Conservation (phyloP, 2,113 vertebrate species). For the Echinops telfairi region DNA sequence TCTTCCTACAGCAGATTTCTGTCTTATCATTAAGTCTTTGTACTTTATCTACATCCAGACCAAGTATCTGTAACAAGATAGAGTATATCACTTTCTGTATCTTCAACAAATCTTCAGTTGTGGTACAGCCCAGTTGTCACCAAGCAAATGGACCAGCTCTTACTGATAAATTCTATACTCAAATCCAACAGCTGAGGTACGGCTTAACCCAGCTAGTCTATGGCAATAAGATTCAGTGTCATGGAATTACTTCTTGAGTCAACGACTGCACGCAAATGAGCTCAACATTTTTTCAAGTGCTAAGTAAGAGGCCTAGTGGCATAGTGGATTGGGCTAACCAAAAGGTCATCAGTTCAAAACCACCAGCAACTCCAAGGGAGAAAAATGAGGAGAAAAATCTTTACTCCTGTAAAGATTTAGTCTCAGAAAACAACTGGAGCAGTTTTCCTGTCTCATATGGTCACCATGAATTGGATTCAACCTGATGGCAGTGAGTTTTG, state of each 20-base stretch:
- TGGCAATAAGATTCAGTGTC: not conserved
- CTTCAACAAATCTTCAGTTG: not conserved
- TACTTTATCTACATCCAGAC: not conserved
- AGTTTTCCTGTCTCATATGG: too few species aligned
- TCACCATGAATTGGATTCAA: too few species aligned
- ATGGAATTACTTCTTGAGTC: not conserved
- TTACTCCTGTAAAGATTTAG: too few species aligned
- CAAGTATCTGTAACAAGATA: conserved; percentile 6
- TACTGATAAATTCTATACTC: conserved; percentile 13
- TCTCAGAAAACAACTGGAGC: too few species aligned
- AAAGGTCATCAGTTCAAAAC: too few species aligned
- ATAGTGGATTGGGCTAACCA: too few species aligned
- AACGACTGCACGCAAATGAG: not conserved
- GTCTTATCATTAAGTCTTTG: not conserved
- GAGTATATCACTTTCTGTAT: not conserved
- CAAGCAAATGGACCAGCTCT: not conserved
- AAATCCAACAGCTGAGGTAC: conserved; percentile 23
- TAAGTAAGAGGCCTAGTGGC: not conserved
- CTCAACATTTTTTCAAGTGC: conserved; percentile 17
- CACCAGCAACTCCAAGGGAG: too few species aligned
- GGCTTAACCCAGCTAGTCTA: not conserved
- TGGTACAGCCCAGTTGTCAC: not conserved
- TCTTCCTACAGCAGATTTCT: not conserved
- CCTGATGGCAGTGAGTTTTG: too few species aligned
- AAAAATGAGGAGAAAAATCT: too few species aligned